Evolutionary conservation across 2,797 vertebrate genomes (phyloP).

Genomic region (Chelonia mydas): DNA sequence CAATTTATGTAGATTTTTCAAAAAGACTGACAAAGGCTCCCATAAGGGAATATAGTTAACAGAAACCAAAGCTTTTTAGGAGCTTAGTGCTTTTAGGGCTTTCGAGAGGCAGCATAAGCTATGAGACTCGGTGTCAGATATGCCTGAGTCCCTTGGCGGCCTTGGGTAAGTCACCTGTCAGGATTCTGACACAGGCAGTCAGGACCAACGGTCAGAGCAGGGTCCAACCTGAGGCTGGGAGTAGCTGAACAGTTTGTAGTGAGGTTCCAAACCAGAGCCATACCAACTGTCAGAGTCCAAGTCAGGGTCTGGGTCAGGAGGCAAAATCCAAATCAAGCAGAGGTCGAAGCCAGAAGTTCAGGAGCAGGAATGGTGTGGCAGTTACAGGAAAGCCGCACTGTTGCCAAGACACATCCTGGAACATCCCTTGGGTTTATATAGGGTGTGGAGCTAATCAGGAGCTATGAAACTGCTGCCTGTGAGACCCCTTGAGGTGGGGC

Average conservation of each 20-base stretch:
- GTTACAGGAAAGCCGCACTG: background rate
- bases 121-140: background rate
- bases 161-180: background rate
- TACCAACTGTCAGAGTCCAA: background rate
- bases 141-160: background rate
- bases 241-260: background rate
- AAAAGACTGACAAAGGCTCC: background rate
- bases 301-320: background rate
- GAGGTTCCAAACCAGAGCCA: background rate
- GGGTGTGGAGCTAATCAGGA: too few species aligned
- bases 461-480: too few species aligned
- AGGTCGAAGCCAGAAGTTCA: background rate
- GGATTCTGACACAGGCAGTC: background rate
- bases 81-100: background rate
- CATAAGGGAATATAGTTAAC: background rate
- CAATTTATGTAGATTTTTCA: constrained; percentile 37
- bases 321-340: background rate
- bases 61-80: background rate
- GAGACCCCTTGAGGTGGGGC: too few species aligned
- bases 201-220: background rate
- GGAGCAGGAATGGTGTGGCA: background rate
- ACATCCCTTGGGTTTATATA: too few species aligned
- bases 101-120: background rate
- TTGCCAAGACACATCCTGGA: too few species aligned
- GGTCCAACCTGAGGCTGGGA: background rate